Base-by-base conservation (phyloP, 2,113 vertebrate species). In the Delphinus delphis region DNA sequence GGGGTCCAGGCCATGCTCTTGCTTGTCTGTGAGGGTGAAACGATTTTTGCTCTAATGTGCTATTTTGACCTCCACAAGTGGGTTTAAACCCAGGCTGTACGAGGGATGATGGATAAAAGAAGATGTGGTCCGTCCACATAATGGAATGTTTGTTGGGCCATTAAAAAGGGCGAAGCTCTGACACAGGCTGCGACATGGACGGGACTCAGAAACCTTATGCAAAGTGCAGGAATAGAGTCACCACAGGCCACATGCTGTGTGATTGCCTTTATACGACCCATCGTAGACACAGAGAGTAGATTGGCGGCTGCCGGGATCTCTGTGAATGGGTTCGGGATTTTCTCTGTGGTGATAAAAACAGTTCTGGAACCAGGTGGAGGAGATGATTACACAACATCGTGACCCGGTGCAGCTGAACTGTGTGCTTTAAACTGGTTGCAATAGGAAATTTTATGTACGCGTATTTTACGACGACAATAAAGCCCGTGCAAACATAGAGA, bases 1-100 rank as follows among this genome's bases (percentile, higher is more conserved):
- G 38, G 44, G 31, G 38, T 82, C 67, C 53, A 33, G 71, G 41
- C 25, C 63, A 11, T 2, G 1, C n/a, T 9, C 31, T 14, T 53
- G 18, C 50, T 33, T 50, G 6, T 68, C 88, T 38, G 15, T 53
- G 47, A 25, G 13, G 38, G 31, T 14, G 18, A n/a, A 23, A 9
- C 0, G 1, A 1, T 20, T 10, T 76, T 83, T 1, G 0, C 6
- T 20, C 55, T 3, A 25, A 58, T 7, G 1, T 73, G 44, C 60
- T 28, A 0, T 71, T 23, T 23, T 53, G 60, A 33, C 4, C 0
- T 26, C 74, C 38, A 15, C 44, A 33, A 18, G 33, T 20, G 25
- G 36, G 9, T 60, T 88, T 79, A n/a, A 53, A 76, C 63, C 25
- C 0, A 0, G 92, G 28, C 18, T 44, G 1, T 23, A 14, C 1